Evolutionary conservation across 2,113 vertebrate species (phyloP).

Genomic region (Ornithorhynchus anatinus): DNA sequence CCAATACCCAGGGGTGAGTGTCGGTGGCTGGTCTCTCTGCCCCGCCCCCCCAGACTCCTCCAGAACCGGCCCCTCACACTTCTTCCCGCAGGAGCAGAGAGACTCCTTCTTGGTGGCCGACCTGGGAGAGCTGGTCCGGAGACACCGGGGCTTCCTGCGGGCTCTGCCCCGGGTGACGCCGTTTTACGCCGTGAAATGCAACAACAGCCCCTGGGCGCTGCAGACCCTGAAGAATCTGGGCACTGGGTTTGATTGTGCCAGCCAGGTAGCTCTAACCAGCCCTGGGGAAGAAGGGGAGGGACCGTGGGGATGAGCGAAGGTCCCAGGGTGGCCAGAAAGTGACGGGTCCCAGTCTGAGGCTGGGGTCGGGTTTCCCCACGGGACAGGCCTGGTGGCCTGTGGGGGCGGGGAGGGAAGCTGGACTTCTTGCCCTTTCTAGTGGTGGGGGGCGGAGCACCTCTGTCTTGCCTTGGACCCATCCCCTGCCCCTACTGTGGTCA

Average conservation of each 20-base stretch:
- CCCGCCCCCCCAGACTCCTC: neutral
- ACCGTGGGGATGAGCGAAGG: no score
- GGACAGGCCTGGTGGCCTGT: no score
- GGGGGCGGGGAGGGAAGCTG: neutral
- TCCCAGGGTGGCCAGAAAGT: neutral
- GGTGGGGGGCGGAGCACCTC: neutral
- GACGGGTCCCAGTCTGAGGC: neutral
- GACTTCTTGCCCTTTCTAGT: neutral
- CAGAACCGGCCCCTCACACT: neutral
- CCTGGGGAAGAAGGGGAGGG: neutral
- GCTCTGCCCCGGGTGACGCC: neutral
- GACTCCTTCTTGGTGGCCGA: slow-evolving; percentile 19
- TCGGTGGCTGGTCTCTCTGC: no score
- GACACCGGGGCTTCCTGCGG: neutral
- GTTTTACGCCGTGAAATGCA: slow-evolving; percentile 27
- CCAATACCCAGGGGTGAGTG: no score
- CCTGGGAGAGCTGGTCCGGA: neutral
- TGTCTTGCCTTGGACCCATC: neutral
- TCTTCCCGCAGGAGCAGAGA: neutral
- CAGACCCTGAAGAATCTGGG: slow-evolving; percentile 22
- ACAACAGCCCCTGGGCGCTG: slow-evolving; percentile 2
- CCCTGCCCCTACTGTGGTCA: no score
- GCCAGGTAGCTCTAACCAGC: slow-evolving; percentile 15
- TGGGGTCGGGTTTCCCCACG: neutral
- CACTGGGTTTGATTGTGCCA: slow-evolving; percentile 38